Evolutionary conservation across 2,888 invertebrate species (phyloP), one percentile per base, ranked within the genome.

Genomic region (Vannuccia rotundouncinata): DNA sequence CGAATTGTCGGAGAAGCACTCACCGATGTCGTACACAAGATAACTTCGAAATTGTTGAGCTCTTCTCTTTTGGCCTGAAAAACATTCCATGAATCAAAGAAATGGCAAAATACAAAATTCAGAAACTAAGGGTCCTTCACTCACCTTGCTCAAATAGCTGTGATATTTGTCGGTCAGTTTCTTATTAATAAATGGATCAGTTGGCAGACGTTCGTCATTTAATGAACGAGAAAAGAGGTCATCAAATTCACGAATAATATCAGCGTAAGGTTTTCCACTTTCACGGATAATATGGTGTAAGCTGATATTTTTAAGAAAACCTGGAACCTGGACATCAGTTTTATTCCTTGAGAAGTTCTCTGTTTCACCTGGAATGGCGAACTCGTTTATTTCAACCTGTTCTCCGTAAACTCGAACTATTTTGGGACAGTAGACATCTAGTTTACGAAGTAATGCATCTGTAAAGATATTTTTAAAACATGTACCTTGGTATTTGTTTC

Each of bases 11-110:
- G 2, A 25, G 77, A 79, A 1, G 79, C 74, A 25, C 76, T 79
- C 22, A 79, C 79, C 17, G 79, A 22, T n/a, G 79, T 78, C 17
- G 79, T 79, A 30, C 79, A 79, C 77, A 79, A 22, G 13, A 79
- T 78, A 5, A 79, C 74, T n/a, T 79, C 79, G 30, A 1, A n/a
- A n/a, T n/a, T n/a, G n/a, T n/a, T n/a, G n/a, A n/a, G n/a, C n/a
- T n/a, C n/a, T n/a, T n/a, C n/a, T n/a, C n/a, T n/a, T n/a, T n/a
- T n/a, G n/a, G n/a, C n/a, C n/a, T n/a, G n/a, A n/a, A n/a, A n/a
- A n/a, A n/a, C n/a, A n/a, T n/a, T n/a, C n/a, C n/a, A n/a, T n/a
- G n/a, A n/a, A n/a, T n/a, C n/a, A n/a, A n/a, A n/a, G n/a, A n/a
- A n/a, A n/a, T n/a, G n/a, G n/a, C n/a, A n/a, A n/a, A n/a, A n/a